A percentile compares a stretch with the other conserved stretches of the same genome.
Conservation (phyloP, 30 jellyfish, hydroid and myxozoan genomes). For the Chrysaora quinquecirrha region DNA sequence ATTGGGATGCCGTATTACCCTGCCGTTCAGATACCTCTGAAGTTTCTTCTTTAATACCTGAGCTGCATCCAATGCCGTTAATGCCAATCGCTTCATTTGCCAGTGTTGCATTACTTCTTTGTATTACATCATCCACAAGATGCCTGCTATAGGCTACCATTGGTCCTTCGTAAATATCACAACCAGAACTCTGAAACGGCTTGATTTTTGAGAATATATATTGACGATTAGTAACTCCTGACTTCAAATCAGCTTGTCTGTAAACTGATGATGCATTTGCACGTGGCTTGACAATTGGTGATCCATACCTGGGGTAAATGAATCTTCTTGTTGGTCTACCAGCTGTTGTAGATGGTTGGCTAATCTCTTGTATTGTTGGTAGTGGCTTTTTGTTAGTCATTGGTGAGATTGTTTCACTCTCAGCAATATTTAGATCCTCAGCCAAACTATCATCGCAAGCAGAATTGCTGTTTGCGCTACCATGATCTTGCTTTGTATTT, state of each 20-base stretch:
- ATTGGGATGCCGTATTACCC: background rate
- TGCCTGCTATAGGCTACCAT: constrained; percentile 36
- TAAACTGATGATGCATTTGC: background rate
- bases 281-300: background rate
- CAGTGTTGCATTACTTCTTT: background rate
- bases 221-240: background rate
- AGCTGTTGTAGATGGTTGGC: too few species aligned
- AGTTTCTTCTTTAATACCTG: background rate
- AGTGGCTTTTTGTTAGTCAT: too few species aligned
- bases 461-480: too few species aligned
- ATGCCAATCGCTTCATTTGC: background rate
- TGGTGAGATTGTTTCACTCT: too few species aligned
- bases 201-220: background rate
- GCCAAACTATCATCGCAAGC: too few species aligned
- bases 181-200: background rate
- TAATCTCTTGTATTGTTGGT: too few species aligned
- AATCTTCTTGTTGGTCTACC: too few species aligned
- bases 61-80: background rate
- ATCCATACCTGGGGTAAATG: background rate
- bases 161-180: background rate
- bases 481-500: too few species aligned
- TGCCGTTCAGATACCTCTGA: background rate
- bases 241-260: background rate
- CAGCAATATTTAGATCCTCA: too few species aligned
- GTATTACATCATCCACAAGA: background rate